A percentile compares a stretch with the other conserved stretches of the same genome.
Evolutionary conservation across 2,113 vertebrate species (phyloP).

Genomic region (Herpetotheres cachinnans): DNA sequence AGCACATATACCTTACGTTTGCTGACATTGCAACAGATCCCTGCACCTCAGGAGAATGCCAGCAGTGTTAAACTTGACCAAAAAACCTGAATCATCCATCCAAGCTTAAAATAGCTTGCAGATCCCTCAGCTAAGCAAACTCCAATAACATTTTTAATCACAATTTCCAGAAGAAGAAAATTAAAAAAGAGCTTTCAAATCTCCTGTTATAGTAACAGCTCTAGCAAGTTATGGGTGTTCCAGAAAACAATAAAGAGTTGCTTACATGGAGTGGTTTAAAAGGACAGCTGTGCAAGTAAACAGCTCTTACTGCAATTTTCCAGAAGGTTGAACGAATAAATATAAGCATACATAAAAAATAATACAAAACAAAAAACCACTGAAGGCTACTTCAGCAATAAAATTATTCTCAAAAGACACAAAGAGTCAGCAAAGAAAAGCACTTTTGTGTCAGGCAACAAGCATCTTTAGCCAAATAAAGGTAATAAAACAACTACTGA

Average conservation of each 20-base stretch:
- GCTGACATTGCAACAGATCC: neutral
- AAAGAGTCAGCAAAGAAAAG: neutral
- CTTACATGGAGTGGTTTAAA: neutral
- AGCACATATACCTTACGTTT: neutral
- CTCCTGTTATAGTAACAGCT: neutral
- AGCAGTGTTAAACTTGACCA: neutral
- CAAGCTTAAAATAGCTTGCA: neutral
- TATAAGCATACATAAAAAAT: neutral
- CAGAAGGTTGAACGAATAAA: neutral
- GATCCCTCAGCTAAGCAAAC: neutral
- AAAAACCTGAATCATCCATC: neutral
- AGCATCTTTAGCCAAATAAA: neutral
- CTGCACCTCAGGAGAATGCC: neutral
- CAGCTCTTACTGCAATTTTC: neutral
- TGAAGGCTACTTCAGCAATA: neutral
- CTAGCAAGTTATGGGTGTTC: neutral
- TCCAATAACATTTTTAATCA: neutral
- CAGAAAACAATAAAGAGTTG: neutral
- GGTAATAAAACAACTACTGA: constrained; percentile 1
- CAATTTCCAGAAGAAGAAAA: neutral
- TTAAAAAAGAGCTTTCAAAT: neutral
- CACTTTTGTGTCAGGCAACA: neutral
- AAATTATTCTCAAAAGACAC: neutral
- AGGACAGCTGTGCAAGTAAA: neutral
- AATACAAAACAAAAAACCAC: neutral